Base-by-base conservation (phyloP, 2,888 invertebrate genomes). In the Drosophila neotestacea region DNA sequence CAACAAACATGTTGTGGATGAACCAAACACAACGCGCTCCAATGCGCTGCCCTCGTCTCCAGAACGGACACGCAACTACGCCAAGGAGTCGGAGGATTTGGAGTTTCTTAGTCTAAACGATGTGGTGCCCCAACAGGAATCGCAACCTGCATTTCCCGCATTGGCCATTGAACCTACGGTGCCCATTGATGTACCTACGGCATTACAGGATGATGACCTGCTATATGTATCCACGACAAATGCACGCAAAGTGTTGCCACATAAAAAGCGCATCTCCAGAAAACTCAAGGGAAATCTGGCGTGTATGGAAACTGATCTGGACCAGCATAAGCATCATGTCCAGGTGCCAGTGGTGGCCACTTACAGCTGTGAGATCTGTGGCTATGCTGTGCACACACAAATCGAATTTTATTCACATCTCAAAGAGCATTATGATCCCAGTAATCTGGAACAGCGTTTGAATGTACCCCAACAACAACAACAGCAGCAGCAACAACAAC, bases 381-480 rank as follows among this genome's bases (percentile, higher is more conserved):
- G 95, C n/a, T 95, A 94, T 73, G 94, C 94, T 77, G 96, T 96
- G 88, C 94, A 94, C 34, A 95, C 96, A 70, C 97, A 98, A 90
- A 92, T 97, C 16, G 95, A 95, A 89, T 97, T 97, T 93, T 97
- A 96, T 92, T 96, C 96, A 64, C 97, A 98, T 90, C 93, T 98
- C 6, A 97, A 97, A 92, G 94, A 95, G 66, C 96, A 96, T 90
- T 97, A 97, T 91, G 96, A 96, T 90, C 96, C 96, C 0, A 96
- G 90, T 95, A 95, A 0, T 16, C 13, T 85, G 42, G 79, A 75
- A 50, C 84, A 69, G 27, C 79, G 64, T 1, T 50, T 74, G 41
- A 66, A 70, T 27, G 76, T 65, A 27, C 70, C 75, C 3, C 66
- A 58, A n/a, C 32, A 22, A 22, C 76, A 72, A n/a, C 76, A 76